Evolutionary conservation across 2,113 vertebrate genomes (phyloP).

Genomic region (Rostratula benghalensis): DNA sequence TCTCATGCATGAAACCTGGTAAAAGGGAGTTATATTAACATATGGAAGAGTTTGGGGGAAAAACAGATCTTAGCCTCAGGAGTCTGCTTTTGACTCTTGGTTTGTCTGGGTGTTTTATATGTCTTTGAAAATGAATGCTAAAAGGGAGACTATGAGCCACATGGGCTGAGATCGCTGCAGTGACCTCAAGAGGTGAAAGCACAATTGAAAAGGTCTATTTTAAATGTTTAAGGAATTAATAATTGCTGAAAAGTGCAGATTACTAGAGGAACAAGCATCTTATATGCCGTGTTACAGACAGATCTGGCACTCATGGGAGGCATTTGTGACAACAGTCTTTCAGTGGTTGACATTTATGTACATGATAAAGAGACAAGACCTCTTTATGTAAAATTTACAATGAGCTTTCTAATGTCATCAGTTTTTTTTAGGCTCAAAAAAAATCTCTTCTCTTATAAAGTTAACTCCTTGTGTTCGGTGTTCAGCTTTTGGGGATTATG

Average conservation of each 20-base stretch:
- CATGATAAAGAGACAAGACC: conserved; percentile 30
- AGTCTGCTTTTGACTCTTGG: conserved; percentile 43
- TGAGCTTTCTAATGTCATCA: conserved; percentile 46
- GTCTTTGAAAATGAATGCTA: conserved; percentile 34
- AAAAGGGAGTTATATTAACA: conserved; percentile 44
- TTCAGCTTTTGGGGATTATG: not conserved
- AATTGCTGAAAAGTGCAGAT: conserved; percentile 53
- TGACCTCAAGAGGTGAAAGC: conserved; percentile 45
- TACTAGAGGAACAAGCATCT: conserved; percentile 30
- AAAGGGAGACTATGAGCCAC: not conserved
- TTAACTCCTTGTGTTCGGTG: not conserved
- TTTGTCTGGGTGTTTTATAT: not conserved
- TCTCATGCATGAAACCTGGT: conserved; percentile 23
- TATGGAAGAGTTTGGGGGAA: conserved; percentile 22
- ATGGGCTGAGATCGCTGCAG: not conserved
- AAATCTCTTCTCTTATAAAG: not conserved
- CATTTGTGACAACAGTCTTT: conserved; percentile 69
- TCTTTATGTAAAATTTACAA: conserved; percentile 57
- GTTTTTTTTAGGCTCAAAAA: conserved; percentile 17
- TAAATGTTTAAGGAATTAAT: conserved; percentile 62
- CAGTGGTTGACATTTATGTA: conserved; percentile 67
- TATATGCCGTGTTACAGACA: conserved; percentile 3
- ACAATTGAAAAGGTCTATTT: conserved; percentile 47
- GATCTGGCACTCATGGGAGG: conserved; percentile 47
- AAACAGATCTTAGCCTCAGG: conserved; percentile 24